Conservation (phyloP, 2,888 invertebrate species). For the Anticlea derivata region DNA sequence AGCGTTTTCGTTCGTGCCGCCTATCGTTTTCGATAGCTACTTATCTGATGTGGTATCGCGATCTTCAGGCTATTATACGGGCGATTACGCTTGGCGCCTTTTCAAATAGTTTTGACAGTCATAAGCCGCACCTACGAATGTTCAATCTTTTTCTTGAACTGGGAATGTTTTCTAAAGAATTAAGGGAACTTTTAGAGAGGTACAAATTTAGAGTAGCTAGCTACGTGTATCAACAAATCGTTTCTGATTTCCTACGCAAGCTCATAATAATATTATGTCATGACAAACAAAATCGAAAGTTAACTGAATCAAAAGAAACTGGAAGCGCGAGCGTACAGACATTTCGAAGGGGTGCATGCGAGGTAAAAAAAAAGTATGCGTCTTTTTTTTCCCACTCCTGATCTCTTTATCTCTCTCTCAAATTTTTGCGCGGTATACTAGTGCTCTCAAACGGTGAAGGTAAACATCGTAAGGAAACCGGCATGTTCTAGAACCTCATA, state of each 20-base stretch:
- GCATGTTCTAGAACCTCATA: too few species aligned
- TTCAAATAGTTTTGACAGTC: constrained; percentile 29
- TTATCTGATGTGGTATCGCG: constrained; percentile 7
- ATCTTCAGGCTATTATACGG: constrained; percentile 32
- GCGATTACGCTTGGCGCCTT: constrained; percentile 35
- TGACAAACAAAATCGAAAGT: too few species aligned
- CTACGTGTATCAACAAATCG: not conserved
- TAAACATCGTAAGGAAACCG: too few species aligned
- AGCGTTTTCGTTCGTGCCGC: not conserved
- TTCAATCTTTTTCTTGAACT: constrained; percentile 15
- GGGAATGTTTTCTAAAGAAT: constrained; percentile 5
- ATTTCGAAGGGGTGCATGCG: too few species aligned
- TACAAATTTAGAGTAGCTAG: not conserved
- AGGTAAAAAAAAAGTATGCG: too few species aligned
- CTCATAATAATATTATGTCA: too few species aligned
- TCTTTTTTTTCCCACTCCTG: too few species aligned
- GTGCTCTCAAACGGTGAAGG: too few species aligned
- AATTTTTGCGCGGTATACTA: too few species aligned
- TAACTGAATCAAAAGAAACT: too few species aligned
- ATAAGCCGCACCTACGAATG: constrained; percentile 12
- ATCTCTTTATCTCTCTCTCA: too few species aligned
- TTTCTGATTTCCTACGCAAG: not conserved
- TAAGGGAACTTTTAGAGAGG: not conserved
- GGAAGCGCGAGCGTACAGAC: too few species aligned
- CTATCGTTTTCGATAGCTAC: constrained; percentile 4